Evolutionary conservation across 2,797 vertebrate genomes (phyloP).

Genomic region (Lagodon rhomboides): DNA sequence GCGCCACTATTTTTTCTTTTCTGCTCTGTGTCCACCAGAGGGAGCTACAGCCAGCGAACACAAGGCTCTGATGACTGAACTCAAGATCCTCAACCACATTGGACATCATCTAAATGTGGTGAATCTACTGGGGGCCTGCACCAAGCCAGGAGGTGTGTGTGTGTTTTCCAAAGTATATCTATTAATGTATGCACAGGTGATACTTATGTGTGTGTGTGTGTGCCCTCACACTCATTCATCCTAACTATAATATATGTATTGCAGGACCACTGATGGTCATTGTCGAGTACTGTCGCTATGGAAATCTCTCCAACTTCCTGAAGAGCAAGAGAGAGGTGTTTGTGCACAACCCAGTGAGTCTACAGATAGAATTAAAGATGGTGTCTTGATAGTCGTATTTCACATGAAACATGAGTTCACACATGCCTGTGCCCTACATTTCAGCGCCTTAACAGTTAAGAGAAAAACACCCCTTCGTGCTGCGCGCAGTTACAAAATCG

Average conservation of each 20-base stretch:
- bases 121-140: conserved; percentile 95
- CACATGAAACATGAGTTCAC: background rate
- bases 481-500: conserved; percentile 34
- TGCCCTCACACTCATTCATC: background rate
- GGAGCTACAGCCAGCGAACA: conserved; percentile 94
- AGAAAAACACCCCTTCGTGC: background rate
- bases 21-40: conserved; percentile 84
- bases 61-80: conserved; percentile 96
- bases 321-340: conserved; percentile 93
- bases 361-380: background rate
- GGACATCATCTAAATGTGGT: conserved; percentile 97
- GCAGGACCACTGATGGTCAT: conserved; percentile 96
- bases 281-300: conserved; percentile 95
- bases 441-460: background rate
- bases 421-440: background rate
- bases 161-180: background rate
- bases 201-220: background rate
- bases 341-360: conserved; percentile 86
- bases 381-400: background rate
- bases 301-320: conserved; percentile 94
- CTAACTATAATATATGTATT: conserved; percentile 2
- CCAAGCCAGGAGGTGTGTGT: conserved; percentile 91
- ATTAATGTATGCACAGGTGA: background rate
- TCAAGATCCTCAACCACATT: conserved; percentile 96
- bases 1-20: conserved; percentile 2